A percentile compares a stretch with the other conserved stretches of the same genome.
phyloP scores from a whole-genome alignment of 2,888 invertebrate genomes.

The Blastobasis lacticolella region DNA sequence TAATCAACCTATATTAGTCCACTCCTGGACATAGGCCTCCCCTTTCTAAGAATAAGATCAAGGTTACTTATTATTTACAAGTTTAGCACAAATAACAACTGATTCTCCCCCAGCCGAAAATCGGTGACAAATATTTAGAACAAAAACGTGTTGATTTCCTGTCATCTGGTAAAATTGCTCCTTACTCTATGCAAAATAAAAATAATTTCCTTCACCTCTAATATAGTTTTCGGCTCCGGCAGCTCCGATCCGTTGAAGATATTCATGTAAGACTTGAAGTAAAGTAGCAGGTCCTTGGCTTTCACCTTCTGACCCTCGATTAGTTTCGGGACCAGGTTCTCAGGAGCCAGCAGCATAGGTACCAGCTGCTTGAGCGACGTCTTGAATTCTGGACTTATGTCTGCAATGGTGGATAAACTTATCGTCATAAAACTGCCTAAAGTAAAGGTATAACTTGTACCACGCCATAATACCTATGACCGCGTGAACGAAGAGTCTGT shows the following conservation, averaged over 20 bases:
- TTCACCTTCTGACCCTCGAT: conserved; percentile 95
- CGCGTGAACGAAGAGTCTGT: no score
- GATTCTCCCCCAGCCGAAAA: no score
- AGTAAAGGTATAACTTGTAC: background rate
- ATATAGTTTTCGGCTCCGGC: conserved; percentile 98
- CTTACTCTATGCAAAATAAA: no score
- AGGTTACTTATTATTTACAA: no score
- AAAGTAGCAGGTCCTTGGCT: conserved; percentile 93
- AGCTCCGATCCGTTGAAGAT: conserved; percentile 97
- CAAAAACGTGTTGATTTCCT: no score
- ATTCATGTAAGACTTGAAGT: conserved; percentile 97
- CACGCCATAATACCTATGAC: no score
- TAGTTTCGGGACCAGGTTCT: conserved; percentile 92
- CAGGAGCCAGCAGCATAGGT: conserved; percentile 88
- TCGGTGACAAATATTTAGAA: no score
- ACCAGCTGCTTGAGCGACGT: conserved; percentile 86
- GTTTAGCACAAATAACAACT: no score
- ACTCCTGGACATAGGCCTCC: no score
- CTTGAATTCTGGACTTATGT: conserved; percentile 95
- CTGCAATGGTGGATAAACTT: conserved; percentile 54
- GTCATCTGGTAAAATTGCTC: no score
- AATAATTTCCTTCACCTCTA: conserved; percentile 77
- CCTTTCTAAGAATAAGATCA: no score
- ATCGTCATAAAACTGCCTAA: background rate
- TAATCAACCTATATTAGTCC: no score